Base-by-base conservation (phyloP, 2,888 invertebrate genomes). In the Coelopa pilipes region DNA sequence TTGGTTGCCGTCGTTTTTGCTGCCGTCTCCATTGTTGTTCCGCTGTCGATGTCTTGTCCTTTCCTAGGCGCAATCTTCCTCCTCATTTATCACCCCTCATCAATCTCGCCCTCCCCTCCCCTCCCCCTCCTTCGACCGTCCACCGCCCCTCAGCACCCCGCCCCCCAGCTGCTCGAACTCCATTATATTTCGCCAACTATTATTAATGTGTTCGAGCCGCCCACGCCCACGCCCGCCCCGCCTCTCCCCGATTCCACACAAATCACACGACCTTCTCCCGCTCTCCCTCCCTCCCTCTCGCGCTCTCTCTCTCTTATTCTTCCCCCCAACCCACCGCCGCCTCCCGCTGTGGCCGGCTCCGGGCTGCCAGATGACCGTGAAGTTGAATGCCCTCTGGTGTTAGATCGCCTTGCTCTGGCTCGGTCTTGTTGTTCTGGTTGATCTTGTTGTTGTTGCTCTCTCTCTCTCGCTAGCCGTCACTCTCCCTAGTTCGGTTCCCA, bases 321-420 rank as follows among this genome's bases (percentile, higher is more conserved):
- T 10, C 13, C 24, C 49, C n/a, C n/a, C 69, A 68, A 46, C 63
- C n/a, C n/a, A 60, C 60, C 62, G n/a, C 49, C 17, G 2, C 49
- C 63, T 60, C 66, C 49, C 47, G 34, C 55, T 72, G n/a, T 57
- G 34, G 2, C 34, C 34, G 7, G 4, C 34, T 7, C 7, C 34
- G 34, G 7, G 34, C 34, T 34, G 34, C 34, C 34, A 53, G 13
- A 82, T 83, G 82, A 82, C 83, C 83, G 83, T 82, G 82, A 82
- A 82, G 82, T 83, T 83, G 80, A 83, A 83, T 81, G 82, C 79
- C 83, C 83, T 82, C 81, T 75, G 76, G 77, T 73, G 65, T 74
- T 70, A 70, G 75, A 53, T 71, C 47, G 24, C 62, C 59, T 19
- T 15, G 57, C 19, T 68, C n/a, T 68, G 24, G 12, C 53, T 68